Conservation (phyloP, 35 echinoderm and acorn worm species). For the Amphiura filiformis region DNA sequence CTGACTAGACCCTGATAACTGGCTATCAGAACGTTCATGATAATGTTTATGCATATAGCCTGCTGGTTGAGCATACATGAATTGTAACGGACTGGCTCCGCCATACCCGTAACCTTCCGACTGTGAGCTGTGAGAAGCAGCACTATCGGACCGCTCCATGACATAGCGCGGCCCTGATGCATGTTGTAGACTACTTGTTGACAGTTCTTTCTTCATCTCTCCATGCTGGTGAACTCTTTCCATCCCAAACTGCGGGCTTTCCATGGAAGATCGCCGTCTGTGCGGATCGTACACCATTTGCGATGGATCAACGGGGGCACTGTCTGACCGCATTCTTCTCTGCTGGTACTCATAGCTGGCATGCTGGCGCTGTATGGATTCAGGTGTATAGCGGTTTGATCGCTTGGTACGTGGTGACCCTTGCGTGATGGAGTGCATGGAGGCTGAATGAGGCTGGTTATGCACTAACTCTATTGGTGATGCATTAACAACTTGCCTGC, state of each 20-base stretch:
- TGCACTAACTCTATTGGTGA: not conserved
- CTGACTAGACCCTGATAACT: constrained; percentile 50
- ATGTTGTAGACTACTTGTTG: not conserved
- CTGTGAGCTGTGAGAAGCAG: constrained; percentile 6
- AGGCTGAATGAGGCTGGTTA: not conserved
- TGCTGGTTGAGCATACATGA: not conserved
- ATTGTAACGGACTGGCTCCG: not conserved
- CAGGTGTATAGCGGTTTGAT: not conserved
- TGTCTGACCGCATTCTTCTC: constrained; percentile 50
- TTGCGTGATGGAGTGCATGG: not conserved
- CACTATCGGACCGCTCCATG: constrained; percentile 1
- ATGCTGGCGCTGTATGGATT: constrained; percentile 47
- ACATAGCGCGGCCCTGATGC: not conserved
- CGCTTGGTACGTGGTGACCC: not conserved
- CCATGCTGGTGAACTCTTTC: constrained; percentile 1
- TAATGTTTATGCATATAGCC: constrained; percentile 21
- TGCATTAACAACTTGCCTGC: not conserved
- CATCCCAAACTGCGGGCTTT: constrained; percentile 14
- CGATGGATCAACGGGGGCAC: constrained; percentile 37
- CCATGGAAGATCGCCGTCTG: constrained; percentile 24
- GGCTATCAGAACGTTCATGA: constrained; percentile 65
- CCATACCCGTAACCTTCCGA: constrained; percentile 4
- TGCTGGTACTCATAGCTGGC: constrained; percentile 11
- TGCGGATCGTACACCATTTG: not conserved
- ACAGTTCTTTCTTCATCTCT: not conserved